Evolutionary conservation across 2,888 invertebrate species (phyloP).

Genomic region (Hoplodrina blanda): DNA sequence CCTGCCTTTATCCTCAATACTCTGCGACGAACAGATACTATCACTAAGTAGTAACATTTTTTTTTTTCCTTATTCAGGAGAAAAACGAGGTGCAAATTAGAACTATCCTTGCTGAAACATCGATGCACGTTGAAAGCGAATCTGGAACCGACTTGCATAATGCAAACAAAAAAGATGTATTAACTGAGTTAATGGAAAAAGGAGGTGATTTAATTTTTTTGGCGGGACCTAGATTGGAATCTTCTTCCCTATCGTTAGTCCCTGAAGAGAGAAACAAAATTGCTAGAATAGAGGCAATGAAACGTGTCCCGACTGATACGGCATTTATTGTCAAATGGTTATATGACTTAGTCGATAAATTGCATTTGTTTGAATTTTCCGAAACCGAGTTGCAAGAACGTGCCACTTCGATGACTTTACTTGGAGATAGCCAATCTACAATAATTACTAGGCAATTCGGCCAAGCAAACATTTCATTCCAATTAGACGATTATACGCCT

Average conservation of each 20-base stretch:
- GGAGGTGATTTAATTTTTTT: slow-evolving; percentile 62
- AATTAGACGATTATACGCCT: not conserved
- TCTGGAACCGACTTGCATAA: not conserved
- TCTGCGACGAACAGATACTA: too few relatives aligned
- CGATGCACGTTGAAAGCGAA: slow-evolving; percentile 49
- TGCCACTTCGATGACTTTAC: not conserved
- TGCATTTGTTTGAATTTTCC: slow-evolving; percentile 46
- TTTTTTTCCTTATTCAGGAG: slow-evolving; percentile 69
- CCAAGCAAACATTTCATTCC: not conserved
- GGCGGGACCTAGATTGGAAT: slow-evolving; percentile 31
- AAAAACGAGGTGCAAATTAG: slow-evolving; percentile 78
- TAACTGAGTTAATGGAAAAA: not conserved
- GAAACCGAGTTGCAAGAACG: not conserved
- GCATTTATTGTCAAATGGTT: slow-evolving; percentile 75
- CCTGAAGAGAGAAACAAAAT: slow-evolving; percentile 71
- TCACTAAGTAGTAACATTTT: not conserved
- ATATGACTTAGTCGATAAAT: slow-evolving; percentile 70
- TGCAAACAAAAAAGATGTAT: not conserved
- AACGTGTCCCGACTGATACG: slow-evolving; percentile 63
- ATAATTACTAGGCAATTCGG: slow-evolving; percentile 30
- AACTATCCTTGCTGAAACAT: slow-evolving; percentile 77
- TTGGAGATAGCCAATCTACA: not conserved
- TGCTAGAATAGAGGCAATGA: slow-evolving; percentile 54
- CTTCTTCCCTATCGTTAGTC: slow-evolving; percentile 72
- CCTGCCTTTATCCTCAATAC: too few relatives aligned